Evolutionary conservation across 2,888 invertebrate species (phyloP).

Genomic region (Barypeithes pellucidus): DNA sequence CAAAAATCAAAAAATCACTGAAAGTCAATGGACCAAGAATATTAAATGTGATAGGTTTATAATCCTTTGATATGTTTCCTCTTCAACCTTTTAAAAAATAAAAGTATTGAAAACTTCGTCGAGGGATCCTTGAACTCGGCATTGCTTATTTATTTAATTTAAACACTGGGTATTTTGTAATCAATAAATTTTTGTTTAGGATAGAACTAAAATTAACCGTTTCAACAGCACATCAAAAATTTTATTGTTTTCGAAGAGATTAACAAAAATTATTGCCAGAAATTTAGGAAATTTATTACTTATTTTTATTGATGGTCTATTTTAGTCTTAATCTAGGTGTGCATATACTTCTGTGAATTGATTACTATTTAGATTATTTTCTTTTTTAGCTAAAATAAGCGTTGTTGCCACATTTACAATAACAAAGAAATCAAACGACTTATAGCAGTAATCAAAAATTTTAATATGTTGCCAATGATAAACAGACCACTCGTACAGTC

Average conservation of each 20-base stretch:
- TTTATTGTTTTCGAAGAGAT: constrained; percentile 1
- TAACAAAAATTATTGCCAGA: background rate
- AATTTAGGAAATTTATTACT: background rate
- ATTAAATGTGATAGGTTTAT: background rate
- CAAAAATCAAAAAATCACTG: background rate
- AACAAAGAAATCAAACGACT: too few relatives aligned
- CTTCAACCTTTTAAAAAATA: background rate
- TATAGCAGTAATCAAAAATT: too few relatives aligned
- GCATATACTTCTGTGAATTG: background rate
- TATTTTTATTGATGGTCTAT: background rate
- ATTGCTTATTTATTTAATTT: background rate
- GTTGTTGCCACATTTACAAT: too few relatives aligned
- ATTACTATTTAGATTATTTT: background rate
- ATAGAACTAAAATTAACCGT: background rate
- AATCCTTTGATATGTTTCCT: background rate
- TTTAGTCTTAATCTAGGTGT: background rate
- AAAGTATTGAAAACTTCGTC: background rate
- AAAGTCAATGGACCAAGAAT: background rate
- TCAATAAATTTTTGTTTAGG: constrained; percentile 6
- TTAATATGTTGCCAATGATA: too few relatives aligned
- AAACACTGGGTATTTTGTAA: background rate
- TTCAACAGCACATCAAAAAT: background rate
- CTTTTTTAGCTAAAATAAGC: too few relatives aligned
- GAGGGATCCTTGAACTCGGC: constrained; percentile 1
- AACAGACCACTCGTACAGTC: too few relatives aligned